Conservation (phyloP, 2,113 vertebrate species). For the Rhinopomastus cyanomelas region DNA sequence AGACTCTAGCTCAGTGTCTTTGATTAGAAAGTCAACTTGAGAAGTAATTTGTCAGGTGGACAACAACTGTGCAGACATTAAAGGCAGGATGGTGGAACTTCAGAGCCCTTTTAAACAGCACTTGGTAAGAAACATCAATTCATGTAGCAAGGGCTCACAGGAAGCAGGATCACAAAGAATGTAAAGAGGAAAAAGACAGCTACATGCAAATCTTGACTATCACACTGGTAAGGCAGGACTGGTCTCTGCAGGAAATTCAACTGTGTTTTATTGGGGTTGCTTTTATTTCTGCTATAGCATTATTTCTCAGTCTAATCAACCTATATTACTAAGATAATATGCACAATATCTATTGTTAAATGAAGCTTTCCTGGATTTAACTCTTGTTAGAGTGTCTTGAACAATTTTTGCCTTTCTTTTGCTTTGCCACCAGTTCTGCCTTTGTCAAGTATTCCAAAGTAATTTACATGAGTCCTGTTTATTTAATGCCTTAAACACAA, state of each 20-base stretch:
- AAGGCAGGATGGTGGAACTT: neutral
- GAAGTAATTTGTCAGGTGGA: neutral
- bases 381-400: neutral
- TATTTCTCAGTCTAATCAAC: neutral
- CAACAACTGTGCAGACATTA: neutral
- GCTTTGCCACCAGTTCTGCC: neutral
- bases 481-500: neutral
- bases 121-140: neutral
- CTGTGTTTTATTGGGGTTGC: neutral
- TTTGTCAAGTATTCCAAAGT: neutral
- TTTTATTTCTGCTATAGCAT: neutral
- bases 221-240: neutral
- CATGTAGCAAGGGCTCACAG: neutral
- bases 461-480: neutral
- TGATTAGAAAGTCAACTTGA: neutral
- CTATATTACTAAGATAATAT: neutral
- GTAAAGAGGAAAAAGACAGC: neutral
- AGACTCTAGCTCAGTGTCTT: neutral
- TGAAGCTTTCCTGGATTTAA: neutral
- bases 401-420: neutral
- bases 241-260: neutral
- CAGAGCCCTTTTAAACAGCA: neutral
- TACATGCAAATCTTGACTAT: neutral
- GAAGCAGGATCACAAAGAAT: neutral
- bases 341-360: neutral